phyloP scores from a whole-genome alignment of 2,113 vertebrate species.

The Hucho hucho region DNA sequence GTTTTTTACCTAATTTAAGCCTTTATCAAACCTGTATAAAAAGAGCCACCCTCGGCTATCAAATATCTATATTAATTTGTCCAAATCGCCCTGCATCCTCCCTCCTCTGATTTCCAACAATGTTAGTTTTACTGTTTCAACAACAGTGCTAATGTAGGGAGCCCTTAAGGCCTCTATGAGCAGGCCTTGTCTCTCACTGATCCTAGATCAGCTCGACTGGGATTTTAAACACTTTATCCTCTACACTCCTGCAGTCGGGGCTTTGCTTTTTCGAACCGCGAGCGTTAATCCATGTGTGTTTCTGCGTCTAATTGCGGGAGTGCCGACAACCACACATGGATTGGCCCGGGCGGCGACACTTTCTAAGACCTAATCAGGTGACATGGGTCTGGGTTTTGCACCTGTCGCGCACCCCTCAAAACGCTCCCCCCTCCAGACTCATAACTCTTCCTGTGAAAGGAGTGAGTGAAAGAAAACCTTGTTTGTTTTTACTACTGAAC shows the following conservation, averaged over 20 bases:
- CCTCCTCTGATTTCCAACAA: constrained; percentile 34
- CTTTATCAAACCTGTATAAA: constrained; percentile 50
- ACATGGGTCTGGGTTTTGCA: constrained; percentile 58
- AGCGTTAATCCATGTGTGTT: constrained; percentile 63
- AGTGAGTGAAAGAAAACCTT: constrained; percentile 54
- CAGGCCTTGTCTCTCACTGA: constrained; percentile 43
- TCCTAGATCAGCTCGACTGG: constrained; percentile 55
- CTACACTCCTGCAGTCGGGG: background rate
- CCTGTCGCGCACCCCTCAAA: constrained; percentile 58
- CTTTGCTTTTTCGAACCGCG: background rate
- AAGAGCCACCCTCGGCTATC: constrained; percentile 32
- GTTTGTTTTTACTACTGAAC: constrained; percentile 78
- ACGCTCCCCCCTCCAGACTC: constrained; percentile 48
- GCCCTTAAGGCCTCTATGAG: background rate
- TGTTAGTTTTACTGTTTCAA: constrained; percentile 41
- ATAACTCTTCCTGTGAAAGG: constrained; percentile 74
- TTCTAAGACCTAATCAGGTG: constrained; percentile 62
- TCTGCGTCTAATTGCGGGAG: constrained; percentile 47
- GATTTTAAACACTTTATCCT: constrained; percentile 43
- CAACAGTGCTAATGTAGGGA: constrained; percentile 50
- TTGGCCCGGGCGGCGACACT: constrained; percentile 19
- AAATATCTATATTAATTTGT: constrained; percentile 38
- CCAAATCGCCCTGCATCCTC: no score
- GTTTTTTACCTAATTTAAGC: constrained; percentile 45
- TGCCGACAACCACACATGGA: constrained; percentile 41